Evolutionary conservation across 2,888 invertebrate species (phyloP).

Genomic region (Habrosyne pyritoides): DNA sequence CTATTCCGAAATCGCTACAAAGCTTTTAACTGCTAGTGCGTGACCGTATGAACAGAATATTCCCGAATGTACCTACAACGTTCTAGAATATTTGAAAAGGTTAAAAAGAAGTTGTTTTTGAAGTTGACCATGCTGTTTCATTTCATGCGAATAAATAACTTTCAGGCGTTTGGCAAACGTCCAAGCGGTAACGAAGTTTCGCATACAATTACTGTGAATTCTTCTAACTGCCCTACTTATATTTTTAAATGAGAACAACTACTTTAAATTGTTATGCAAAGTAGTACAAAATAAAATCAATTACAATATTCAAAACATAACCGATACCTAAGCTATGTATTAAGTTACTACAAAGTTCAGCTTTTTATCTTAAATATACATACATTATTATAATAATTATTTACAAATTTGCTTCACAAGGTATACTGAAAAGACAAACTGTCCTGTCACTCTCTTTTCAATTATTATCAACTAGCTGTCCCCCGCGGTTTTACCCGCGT

Average conservation of each 20-base stretch:
- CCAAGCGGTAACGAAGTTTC: constrained; percentile 2
- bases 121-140: not conserved
- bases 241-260: not conserved
- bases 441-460: too few relatives aligned
- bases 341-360: too few relatives aligned
- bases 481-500: too few relatives aligned
- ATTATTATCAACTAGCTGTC: too few relatives aligned
- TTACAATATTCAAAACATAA: too few relatives aligned
- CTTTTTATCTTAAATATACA: too few relatives aligned
- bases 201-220: constrained; percentile 1
- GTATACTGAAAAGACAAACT: too few relatives aligned
- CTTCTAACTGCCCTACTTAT: not conserved
- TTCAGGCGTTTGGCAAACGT: not conserved
- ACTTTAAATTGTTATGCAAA: not conserved
- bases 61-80: not conserved
- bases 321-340: too few relatives aligned
- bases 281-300: not conserved
- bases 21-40: constrained; percentile 17
- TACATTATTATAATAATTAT: too few relatives aligned
- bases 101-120: constrained; percentile 3
- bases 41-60: not conserved
- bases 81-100: not conserved
- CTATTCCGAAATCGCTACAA: constrained; percentile 10
- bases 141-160: not conserved
- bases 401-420: too few relatives aligned